Evolutionary conservation across 2,888 invertebrate genomes (phyloP), one percentile per base, ranked within the genome.

Genomic region (Ariolimax columbianus): DNA sequence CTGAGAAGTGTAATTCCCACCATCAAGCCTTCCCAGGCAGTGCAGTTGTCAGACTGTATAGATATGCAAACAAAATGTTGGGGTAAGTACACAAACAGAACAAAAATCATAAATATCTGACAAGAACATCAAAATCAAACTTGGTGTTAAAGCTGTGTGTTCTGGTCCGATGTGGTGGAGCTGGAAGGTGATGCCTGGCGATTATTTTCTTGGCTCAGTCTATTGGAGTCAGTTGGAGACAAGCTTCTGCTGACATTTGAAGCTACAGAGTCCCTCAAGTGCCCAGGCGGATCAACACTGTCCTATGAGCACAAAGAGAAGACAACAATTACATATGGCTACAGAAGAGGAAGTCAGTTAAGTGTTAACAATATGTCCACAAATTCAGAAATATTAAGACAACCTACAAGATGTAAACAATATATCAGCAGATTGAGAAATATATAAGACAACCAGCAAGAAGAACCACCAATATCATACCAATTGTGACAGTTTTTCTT

Each of bases 241-340:
- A 96, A 95, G 94, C 96, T 96, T 91, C 96, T 96, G 94, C 96
- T 96, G 93, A 96, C 96, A 94, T 96, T 88, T 87, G 96, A 96
- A 86, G 96, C 96, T 91, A 96, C 96, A 85, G 96, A 96, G 93
- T 96, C 96, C 86, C 96, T 95, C 72, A 96, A 96, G 93, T 96
- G 96, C 86, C 85, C 84, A 19, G 86, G 75, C 55, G 85, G 77
- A 38, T 90, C 88, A 43, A 86, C 83, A 80, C 88, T 88, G 81
- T 90, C 89, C 90, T 90, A 87, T 19, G 83, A 86, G 36, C 63
- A 86, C 51, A 73, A 33, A 30, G 82, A 79, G 11, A 66, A 68
- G n/a, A 36, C 2, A 7, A 51, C 51, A 36, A 47, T n/a, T n/a
- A n/a, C n/a, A n/a, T n/a, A n/a, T n/a, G n/a, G n/a, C n/a, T n/a